These are phyloP conservation scores for Lepidonotus clava DNA, from an alignment of 2,888 invertebrate genomes.

Conservation along the genomic window DNA sequence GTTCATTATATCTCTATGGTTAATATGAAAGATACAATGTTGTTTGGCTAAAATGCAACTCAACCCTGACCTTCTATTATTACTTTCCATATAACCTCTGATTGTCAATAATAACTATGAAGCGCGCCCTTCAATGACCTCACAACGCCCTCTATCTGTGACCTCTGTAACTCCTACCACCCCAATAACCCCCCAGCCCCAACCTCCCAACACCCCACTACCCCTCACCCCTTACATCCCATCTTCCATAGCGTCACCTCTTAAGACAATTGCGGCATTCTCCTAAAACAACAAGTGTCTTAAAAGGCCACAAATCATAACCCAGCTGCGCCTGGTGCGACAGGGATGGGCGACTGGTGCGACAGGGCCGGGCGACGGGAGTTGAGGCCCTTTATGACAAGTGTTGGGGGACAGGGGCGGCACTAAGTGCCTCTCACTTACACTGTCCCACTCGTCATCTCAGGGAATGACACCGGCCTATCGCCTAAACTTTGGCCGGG, in stretches of 20 bases:
- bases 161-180: neutral
- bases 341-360: neutral
- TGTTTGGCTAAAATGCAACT: no score
- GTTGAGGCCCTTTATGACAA: no score
- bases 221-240: neutral
- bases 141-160: no score
- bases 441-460: neutral
- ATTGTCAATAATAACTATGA: no score
- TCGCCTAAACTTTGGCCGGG: neutral
- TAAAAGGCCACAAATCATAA: conserved; percentile 35
- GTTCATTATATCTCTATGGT: no score
- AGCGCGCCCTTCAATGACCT: no score
- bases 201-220: neutral
- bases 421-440: conserved; percentile 23
- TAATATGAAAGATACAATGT: no score
- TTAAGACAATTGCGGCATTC: conserved; percentile 44
- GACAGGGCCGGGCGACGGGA: neutral
- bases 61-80: no score
- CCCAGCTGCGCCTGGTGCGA: neutral
- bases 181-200: neutral
- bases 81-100: no score
- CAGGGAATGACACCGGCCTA: neutral
- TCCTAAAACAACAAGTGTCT: conserved; percentile 49
- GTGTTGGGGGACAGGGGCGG: neutral
- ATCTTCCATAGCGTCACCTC: neutral